Evolutionary conservation across 2,888 invertebrate species (phyloP), one percentile per base, ranked within the genome.

Genomic region (Spicauda simplicius): DNA sequence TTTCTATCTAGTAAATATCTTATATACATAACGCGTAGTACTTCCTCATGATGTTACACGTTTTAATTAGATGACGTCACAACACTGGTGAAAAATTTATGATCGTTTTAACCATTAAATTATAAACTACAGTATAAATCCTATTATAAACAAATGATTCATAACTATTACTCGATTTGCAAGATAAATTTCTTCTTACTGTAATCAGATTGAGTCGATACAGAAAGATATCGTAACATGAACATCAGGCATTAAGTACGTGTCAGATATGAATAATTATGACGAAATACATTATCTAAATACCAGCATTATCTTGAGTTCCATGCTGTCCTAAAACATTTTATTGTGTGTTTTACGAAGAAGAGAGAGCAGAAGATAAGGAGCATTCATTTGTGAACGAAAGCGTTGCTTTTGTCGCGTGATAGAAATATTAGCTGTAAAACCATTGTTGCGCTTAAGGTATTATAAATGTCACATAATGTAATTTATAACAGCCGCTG

Each of bases 221-320:
- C n/a, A 16, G 59, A 53, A 33, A 37, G 61, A 62, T 41, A 33
- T n/a, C 12, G 8, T 54, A 61, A 62, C 62, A 62, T 54, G 54
- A 54, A 25, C 12, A 62, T 62, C 54, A 62, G 54, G 41, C 62
- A 14, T 18, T 62, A 54, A 62, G 62, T 54, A 54, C 62, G 54
- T 62, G 62, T 54, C 54, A 10, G 62, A 62, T 62, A 62, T 20
- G 41, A 54, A 41, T 54, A 54, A 61, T 61, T 37, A 61, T 41
- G 61, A 53, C 37, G 25, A 16, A 60, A 25, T 20, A 37, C 61
- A 53, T 37, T 60, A 60, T 60, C 60, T 60, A 33, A 52, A 58
- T 60, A 14, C 19, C 48, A 12, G 10, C 33, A 18, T 53, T 61
- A 53, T 61, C 60, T 8, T 25, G n/a, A 60, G 50, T 25, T 25